Base-by-base conservation (phyloP, 2,888 invertebrate species). In the Noctuana brunneofusca region DNA sequence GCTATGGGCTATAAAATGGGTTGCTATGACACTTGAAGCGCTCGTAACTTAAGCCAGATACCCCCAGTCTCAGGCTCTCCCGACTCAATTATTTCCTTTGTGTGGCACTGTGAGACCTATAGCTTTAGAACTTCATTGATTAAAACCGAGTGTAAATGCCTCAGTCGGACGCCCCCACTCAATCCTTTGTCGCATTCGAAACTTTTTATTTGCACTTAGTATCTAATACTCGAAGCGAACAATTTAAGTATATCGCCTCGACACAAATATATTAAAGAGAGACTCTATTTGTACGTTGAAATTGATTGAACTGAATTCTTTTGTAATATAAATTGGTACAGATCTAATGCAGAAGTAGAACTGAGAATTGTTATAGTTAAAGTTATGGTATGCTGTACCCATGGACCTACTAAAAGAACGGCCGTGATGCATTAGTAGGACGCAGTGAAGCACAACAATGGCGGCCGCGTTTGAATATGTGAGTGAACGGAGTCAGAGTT, bases 1-100 rank as follows among this genome's bases (percentile, higher is more conserved):
- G n/a, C n/a, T n/a, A n/a, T n/a, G n/a, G n/a, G n/a, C n/a, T n/a
- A n/a, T n/a, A n/a, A n/a, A n/a, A n/a, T n/a, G n/a, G n/a, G n/a
- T n/a, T n/a, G n/a, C n/a, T n/a, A 43, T 43, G 43, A 43, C n/a
- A 49, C 24, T 24, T 2, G 12, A 24, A 11, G 20, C 54, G 55
- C 62, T 49, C 30, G n/a, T 60, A 20, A 54, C 60, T 60, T 60
- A n/a, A 35, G 48, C 60, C 60, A 43, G 22, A n/a, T 16, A 53
- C 14, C 24, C 24, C 16, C 12, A 43, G 55, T 35, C 54, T 24
- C 48, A 53, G 35, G 41, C 43, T 59, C 20, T 38, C 76, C 73
- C 76, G 76, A 78, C 82, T 85, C 84, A 85, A 87, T 86, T 84
- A 88, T 84, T 83, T 83, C 86, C 87, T 88, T 87, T 89, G 89